These are phyloP conservation scores for Nebria salina DNA, from an alignment of 2,888 invertebrate species.

Conservation along the genomic window DNA sequence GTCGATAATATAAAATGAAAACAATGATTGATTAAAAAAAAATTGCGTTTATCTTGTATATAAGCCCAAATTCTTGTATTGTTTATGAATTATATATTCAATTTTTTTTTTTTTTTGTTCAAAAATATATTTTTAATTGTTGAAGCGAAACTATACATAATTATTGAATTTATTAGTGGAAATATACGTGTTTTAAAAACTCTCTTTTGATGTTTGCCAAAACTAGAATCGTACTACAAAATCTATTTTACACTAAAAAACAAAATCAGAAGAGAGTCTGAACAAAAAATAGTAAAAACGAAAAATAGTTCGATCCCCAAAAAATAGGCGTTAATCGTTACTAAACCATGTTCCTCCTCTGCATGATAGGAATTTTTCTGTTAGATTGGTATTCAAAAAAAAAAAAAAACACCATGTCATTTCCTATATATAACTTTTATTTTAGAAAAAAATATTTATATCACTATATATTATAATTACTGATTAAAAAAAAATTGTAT, in stretches of 20 bases:
- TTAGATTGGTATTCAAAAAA: conserved; percentile 4
- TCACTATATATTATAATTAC: conserved; percentile 46
- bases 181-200: conserved; percentile 34
- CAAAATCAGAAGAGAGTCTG: conserved; percentile 34
- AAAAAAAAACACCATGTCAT: conserved; percentile 18
- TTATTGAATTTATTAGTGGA: conserved; percentile 29
- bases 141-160: conserved; percentile 28
- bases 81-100: conserved; percentile 39
- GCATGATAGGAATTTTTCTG: conserved; percentile 4
- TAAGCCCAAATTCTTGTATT: conserved; percentile 41
- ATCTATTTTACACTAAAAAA: conserved; percentile 27
- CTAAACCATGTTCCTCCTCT: conserved; percentile 22
- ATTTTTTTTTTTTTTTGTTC: conserved; percentile 27
- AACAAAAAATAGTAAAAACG: conserved; percentile 24
- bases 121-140: conserved; percentile 40
- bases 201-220: conserved; percentile 32
- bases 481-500: conserved; percentile 43
- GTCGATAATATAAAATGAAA: neutral
- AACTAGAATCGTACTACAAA: conserved; percentile 12
- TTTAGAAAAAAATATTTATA: conserved; percentile 44
- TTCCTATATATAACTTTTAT: conserved; percentile 13
- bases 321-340: conserved; percentile 15
- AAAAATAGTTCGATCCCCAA: conserved; percentile 8
- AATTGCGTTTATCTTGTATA: conserved; percentile 23
- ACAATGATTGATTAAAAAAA: neutral